Percentiles rank a stretch among this genome's conserved stretches.
phyloP scores from a whole-genome alignment of 2,797 vertebrate species.

The Antennarius maculatus region DNA sequence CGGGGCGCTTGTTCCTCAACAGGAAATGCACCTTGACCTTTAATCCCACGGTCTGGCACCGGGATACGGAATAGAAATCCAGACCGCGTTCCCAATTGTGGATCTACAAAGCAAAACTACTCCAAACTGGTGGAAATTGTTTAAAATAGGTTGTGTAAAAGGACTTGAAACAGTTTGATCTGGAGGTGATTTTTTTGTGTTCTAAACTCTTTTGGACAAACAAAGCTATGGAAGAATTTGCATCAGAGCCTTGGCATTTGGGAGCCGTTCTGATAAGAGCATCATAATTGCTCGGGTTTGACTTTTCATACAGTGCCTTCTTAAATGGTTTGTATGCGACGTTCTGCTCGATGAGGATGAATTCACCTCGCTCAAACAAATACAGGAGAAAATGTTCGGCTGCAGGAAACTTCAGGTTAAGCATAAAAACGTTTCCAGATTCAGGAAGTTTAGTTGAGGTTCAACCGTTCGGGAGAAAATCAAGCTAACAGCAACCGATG shows the following conservation, averaged over 20 bases:
- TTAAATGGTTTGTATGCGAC: constrained; percentile 7
- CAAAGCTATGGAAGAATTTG: constrained; percentile 64
- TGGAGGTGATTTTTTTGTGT: constrained; percentile 23
- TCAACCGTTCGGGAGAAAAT: too few species aligned
- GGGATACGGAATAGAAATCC: constrained; percentile 4
- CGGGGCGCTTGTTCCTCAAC: constrained; percentile 41
- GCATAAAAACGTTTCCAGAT: constrained; percentile 42
- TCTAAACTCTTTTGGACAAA: constrained; percentile 67
- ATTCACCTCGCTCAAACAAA: constrained; percentile 35
- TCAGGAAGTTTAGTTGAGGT: constrained; percentile 12
- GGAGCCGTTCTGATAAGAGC: constrained; percentile 61
- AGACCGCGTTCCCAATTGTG: constrained; percentile 11
- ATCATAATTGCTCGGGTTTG: constrained; percentile 69
- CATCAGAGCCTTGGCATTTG: constrained; percentile 60
- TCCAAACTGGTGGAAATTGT: not conserved
- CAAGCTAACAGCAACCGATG: not conserved
- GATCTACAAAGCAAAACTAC: constrained; percentile 10
- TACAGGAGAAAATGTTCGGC: constrained; percentile 27
- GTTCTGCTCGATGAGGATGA: constrained; percentile 28
- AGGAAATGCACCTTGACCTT: constrained; percentile 74
- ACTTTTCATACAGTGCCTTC: constrained; percentile 68
- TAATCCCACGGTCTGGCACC: constrained; percentile 42
- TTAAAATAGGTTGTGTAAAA: constrained; percentile 10
- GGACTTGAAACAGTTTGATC: constrained; percentile 35
- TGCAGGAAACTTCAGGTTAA: constrained; percentile 5